A percentile compares a stretch with the other conserved stretches of the same genome.
phyloP scores from a whole-genome alignment of 1,140 invertebrate species.

The Caenorhabditis remanei region DNA sequence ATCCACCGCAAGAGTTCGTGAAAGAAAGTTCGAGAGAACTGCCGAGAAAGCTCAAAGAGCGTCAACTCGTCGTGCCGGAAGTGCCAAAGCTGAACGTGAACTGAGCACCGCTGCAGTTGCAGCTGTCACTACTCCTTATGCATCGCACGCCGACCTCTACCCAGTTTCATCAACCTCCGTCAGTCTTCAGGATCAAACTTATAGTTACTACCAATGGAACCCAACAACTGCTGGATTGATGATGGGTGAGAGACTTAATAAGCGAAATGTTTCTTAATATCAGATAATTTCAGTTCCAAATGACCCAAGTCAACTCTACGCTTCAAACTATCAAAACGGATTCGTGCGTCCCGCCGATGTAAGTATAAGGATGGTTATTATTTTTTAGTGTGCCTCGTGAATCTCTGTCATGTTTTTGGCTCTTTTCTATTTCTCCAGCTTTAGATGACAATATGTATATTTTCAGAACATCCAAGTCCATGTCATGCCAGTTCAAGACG shows the following conservation, averaged over 20 bases:
- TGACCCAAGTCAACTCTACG: neutral
- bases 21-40: constrained; percentile 31
- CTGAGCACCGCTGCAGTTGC: constrained; percentile 17
- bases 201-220: constrained; percentile 30
- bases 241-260: neutral
- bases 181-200: neutral
- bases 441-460: neutral
- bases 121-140: neutral
- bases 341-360: constrained; percentile 26
- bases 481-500: constrained; percentile 47
- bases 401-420: neutral
- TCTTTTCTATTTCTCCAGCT: neutral
- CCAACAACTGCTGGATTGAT: neutral
- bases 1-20: neutral
- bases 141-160: neutral
- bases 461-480: constrained; percentile 50
- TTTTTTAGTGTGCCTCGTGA: neutral
- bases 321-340: neutral
- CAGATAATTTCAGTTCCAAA: neutral
- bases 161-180: neutral
- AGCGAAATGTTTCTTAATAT: neutral
- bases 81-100: constrained; percentile 38
- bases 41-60: neutral
- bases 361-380: constrained; percentile 14
- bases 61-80: constrained; percentile 9